Base-by-base conservation (phyloP, 2,797 vertebrate species). In the Sebastes matsubarae region DNA sequence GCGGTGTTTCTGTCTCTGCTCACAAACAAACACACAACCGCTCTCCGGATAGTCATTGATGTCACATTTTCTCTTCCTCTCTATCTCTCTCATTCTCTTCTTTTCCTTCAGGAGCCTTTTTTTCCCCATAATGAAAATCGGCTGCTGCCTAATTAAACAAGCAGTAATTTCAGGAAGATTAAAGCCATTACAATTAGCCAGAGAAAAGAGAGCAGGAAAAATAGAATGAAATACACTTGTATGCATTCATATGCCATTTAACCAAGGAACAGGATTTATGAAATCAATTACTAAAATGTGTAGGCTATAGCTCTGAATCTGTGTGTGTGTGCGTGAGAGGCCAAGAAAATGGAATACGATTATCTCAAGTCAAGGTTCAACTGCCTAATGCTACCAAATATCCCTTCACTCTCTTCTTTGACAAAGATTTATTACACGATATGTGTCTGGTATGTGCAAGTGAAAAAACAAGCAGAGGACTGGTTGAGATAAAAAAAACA, bases 131-230 rank as follows among this genome's bases (percentile, higher is more conserved):
- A 93, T 91, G 80, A 89, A 91, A 81, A 92, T 80, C 59, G 61
- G 75, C 85, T 58, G 73, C 86, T 85, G 83, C 80, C 79, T 92
- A 89, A 93, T 92, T 92, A 93, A 90, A 86, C 30, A 82, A 78
- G 69, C 79, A 78, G 73, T 88, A 71, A 91, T 92, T 94, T 93
- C 85, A 82, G 72, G 69, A 88, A 91, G 88, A 95, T 93, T 93
- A 94, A 94, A 95, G 93, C 81, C 84, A 85, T 85, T 78, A 84
- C 84, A 90, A 94, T 92, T 86, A 90, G 69, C 61, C 10, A 25
- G 60, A 77, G 63, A 87, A 84, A 74, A 77, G 29, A 67, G 58
- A 81, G 67, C 27, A 77, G 57, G 64, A 68, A 72, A 70, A 10
- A 46, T 79, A 78, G 63, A 81, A 64, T 60, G 50, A 85, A 78